Evolutionary conservation across 2,113 vertebrate species (phyloP).

Genomic region (Lamprotornis superbus): DNA sequence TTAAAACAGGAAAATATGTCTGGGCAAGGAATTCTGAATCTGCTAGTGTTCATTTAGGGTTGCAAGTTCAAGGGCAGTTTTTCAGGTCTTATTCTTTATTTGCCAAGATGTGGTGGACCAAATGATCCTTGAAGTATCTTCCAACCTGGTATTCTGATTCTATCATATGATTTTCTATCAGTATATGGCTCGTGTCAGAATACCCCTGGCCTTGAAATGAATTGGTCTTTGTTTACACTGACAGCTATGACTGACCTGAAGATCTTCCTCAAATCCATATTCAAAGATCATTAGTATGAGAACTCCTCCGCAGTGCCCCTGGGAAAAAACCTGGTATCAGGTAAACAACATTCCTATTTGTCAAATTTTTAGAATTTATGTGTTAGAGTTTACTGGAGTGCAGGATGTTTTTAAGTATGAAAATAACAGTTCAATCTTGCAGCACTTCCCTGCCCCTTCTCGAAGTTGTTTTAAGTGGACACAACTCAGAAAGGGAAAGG

Average conservation of each 20-base stretch:
- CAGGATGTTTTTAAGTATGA: not conserved
- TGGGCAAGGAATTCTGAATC: not conserved
- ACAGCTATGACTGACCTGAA: not conserved
- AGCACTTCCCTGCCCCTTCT: not conserved
- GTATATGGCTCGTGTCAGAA: not conserved
- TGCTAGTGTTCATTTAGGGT: not conserved
- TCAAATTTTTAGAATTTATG: not conserved
- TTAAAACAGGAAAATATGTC: not conserved
- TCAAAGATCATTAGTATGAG: not conserved
- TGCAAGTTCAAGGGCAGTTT: not conserved
- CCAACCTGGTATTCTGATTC: not conserved
- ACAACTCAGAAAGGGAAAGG: not conserved
- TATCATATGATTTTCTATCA: not conserved
- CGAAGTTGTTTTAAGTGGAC: not conserved
- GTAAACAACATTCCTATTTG: not conserved
- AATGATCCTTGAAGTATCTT: not conserved
- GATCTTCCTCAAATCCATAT: not conserved
- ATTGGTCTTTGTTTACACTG: not conserved
- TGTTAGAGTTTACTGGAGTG: not conserved
- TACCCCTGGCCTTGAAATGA: not conserved
- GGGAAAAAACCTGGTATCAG: not conserved
- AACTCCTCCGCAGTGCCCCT: not conserved
- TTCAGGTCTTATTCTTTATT: not conserved
- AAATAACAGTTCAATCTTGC: not conserved
- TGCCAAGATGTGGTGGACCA: not conserved